Evolutionary conservation across 2,888 invertebrate species (phyloP).

Genomic region (Leptinotarsa rubiginosa): DNA sequence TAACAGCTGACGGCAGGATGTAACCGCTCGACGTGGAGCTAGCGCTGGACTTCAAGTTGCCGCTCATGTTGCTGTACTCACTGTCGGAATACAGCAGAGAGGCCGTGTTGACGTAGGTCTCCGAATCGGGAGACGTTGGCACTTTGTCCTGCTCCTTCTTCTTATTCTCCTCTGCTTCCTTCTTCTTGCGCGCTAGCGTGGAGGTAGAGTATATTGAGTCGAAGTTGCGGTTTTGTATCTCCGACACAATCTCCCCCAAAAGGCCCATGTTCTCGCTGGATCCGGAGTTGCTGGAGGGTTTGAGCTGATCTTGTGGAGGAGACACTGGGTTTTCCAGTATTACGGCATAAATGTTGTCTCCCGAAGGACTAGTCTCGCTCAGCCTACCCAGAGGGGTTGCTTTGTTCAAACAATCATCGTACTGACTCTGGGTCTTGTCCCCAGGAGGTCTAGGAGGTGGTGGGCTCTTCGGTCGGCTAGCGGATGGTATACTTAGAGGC

Average conservation of each 20-base stretch:
- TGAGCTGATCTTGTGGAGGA: slow-evolving; percentile 59
- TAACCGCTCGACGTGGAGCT: slow-evolving; percentile 79
- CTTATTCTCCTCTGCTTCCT: slow-evolving; percentile 64
- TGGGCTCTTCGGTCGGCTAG: slow-evolving; percentile 78
- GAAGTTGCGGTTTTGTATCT: slow-evolving; percentile 87
- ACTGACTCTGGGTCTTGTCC: slow-evolving; percentile 68
- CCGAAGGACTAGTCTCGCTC: slow-evolving; percentile 69
- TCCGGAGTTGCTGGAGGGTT: slow-evolving; percentile 64
- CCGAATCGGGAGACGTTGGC: slow-evolving; percentile 55
- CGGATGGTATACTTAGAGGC: slow-evolving; percentile 79
- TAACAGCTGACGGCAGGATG: slow-evolving; percentile 78
- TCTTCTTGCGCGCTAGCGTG: slow-evolving; percentile 75
- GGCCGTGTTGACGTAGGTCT: slow-evolving; percentile 74
- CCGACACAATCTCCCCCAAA: slow-evolving; percentile 87
- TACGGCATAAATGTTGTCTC: slow-evolving; percentile 87
- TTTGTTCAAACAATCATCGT: slow-evolving; percentile 84
- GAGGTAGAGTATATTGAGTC: slow-evolving; percentile 89
- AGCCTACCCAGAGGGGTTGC: slow-evolving; percentile 73
- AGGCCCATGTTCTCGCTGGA: slow-evolving; percentile 81
- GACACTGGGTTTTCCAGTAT: slow-evolving; percentile 80
- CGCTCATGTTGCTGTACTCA: slow-evolving; percentile 73
- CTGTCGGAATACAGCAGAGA: slow-evolving; percentile 65
- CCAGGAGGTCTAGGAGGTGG: slow-evolving; percentile 78
- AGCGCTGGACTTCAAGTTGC: slow-evolving; percentile 65
- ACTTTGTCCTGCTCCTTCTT: slow-evolving; percentile 53